These are phyloP conservation scores for Microctonus brassicae DNA, from an alignment of 2,888 invertebrate genomes.

Conservation along the genomic window DNA sequence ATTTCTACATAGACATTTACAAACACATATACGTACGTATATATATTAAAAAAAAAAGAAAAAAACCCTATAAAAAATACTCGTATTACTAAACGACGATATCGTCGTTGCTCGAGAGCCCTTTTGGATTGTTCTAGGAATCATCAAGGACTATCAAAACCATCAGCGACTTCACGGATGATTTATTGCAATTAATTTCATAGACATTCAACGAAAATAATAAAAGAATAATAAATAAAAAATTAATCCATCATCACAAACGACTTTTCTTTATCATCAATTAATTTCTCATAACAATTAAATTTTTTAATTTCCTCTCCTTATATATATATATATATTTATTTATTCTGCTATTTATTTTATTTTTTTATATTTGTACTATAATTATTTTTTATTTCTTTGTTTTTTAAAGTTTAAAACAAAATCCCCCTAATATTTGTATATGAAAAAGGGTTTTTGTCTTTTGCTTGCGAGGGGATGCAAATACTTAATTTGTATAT, in stretches of 20 bases:
- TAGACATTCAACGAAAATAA: background rate
- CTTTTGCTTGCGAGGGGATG: too few species aligned
- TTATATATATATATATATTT: too few species aligned
- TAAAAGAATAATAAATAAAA: background rate
- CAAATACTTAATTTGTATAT: too few species aligned
- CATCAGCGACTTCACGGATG: constrained; percentile 57
- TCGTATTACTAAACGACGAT: constrained; percentile 24
- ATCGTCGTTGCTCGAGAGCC: constrained; percentile 24
- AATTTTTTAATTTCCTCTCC: too few species aligned
- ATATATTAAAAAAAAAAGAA: too few species aligned
- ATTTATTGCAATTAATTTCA: constrained; percentile 48
- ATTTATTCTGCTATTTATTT: too few species aligned
- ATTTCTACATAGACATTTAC: background rate
- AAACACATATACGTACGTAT: constrained; percentile 11
- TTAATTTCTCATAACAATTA: too few species aligned
- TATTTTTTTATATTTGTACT: too few species aligned
- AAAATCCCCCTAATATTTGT: too few species aligned
- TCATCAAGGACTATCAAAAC: constrained; percentile 54
- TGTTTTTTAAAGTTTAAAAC: too few species aligned
- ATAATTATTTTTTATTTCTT: too few species aligned
- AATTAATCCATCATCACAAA: background rate
- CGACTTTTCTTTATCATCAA: background rate
- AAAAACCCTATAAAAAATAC: constrained; percentile 36
- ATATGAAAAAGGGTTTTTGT: too few species aligned
- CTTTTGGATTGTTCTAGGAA: constrained; percentile 56